Evolutionary conservation across 2,797 vertebrate species (phyloP).

Genomic region (Leucoraja ocellata): DNA sequence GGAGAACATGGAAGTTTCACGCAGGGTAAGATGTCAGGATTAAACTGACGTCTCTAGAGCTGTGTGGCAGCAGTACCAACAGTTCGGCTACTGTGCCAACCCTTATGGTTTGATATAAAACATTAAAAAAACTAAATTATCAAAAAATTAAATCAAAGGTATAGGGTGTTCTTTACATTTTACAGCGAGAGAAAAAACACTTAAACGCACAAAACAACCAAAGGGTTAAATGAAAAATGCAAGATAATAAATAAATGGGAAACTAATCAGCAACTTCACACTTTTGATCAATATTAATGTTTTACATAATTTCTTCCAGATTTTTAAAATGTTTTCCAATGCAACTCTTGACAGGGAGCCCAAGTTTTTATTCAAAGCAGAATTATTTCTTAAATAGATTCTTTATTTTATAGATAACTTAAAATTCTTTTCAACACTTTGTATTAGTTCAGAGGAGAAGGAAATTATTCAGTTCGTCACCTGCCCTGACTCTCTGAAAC

Average conservation of each 20-base stretch:
- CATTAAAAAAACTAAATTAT: too few species aligned
- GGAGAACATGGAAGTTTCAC: too few species aligned
- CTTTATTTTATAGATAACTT: neutral
- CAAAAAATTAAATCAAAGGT: too few species aligned
- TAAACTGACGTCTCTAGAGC: too few species aligned
- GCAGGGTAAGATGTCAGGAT: too few species aligned
- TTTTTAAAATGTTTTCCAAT: neutral
- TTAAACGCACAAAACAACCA: neutral
- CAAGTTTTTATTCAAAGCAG: neutral
- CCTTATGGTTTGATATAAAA: too few species aligned
- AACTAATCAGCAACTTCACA: neutral
- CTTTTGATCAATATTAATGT: slow-evolving; percentile 16
- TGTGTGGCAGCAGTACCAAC: too few species aligned
- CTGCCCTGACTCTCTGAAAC: neutral
- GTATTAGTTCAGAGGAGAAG: neutral
- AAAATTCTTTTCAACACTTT: neutral
- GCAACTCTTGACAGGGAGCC: neutral
- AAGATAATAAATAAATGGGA: neutral
- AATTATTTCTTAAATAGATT: neutral
- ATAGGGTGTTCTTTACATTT: neutral
- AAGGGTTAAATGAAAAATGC: neutral
- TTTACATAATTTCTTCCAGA: neutral
- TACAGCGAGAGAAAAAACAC: neutral
- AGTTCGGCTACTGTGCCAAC: too few species aligned
- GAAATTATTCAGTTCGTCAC: neutral